Base-by-base conservation (phyloP, 2,113 vertebrate species). In the Scartelaos histophorus region DNA sequence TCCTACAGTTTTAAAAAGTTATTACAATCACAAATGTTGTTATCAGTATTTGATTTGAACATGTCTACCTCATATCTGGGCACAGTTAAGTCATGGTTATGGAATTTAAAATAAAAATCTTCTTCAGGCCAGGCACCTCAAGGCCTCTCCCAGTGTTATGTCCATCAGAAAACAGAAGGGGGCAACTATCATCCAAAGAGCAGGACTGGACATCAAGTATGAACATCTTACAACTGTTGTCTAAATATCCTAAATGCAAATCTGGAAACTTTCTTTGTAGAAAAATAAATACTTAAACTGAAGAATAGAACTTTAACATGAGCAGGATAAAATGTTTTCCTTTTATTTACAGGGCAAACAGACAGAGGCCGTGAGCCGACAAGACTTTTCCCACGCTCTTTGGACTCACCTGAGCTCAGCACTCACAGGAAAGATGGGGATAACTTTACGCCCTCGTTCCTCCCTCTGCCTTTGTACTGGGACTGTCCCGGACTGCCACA, bases 161-260 rank as follows among this genome's bases (percentile, higher is more conserved):
- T 76, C 83, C 87, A 87, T 78, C 80, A 85, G 89, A 89, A 76
- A 84, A 83, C 80, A 82, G 78, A 77, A 16, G 69, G 58, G 84
- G 82, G 25, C 38, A 69, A 0, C 61, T 82, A 38, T 21, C 53
- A 1, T 11, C 21, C 54, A 82, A 83, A 61, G 70, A 75, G 13
- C 73, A 82, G 67, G 49, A 46, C 60, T 82, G 73, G 66, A 62
- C 13, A 2, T 69, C 80, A 66, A 86, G 84, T 25, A 49, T 51
- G 89, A 91, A 67, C 88, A 72, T 54, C 17, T 35, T 3, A 38
- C 7, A 43, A 19, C 9, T 22, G 16, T 65, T 43, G 13, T 62
- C 15, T 43, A 56, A 13, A 25, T 34, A 19, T 35, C 0, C 6
- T 19, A 19, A 11, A 35, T 35, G 21, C 3, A 56, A 54, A 21